Evolutionary conservation across 2,888 invertebrate genomes (phyloP).

Genomic region (Yponomeuta cagnagella): DNA sequence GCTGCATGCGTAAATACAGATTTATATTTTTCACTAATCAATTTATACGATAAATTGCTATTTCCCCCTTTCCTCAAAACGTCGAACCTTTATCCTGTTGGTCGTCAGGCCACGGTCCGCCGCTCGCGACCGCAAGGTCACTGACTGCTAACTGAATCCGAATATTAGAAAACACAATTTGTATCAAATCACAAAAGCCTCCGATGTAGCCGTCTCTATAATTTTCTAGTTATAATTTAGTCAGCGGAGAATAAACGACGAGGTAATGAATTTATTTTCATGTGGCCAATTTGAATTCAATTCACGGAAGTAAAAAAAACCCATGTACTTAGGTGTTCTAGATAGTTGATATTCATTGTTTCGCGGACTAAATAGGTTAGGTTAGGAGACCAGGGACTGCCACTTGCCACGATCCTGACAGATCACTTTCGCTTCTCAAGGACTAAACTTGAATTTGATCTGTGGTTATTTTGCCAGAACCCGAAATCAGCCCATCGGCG

Average conservation of each 20-base stretch:
- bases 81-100: neutral
- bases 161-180: conserved; percentile 11
- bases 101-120: conserved; percentile 11
- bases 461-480: no score
- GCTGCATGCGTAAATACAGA: no score
- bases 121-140: conserved; percentile 35
- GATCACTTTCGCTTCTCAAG: no score
- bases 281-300: neutral
- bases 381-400: no score
- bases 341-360: no score
- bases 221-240: conserved; percentile 8
- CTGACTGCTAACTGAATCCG: conserved; percentile 29
- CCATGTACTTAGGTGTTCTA: neutral
- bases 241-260: neutral
- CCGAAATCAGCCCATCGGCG: no score
- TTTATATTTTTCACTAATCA: neutral
- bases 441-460: no score
- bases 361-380: no score
- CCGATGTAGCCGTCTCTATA: conserved; percentile 6
- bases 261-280: conserved; percentile 6
- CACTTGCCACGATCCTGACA: no score
- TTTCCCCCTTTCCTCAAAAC: neutral
- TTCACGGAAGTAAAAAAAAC: neutral
- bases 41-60: neutral
- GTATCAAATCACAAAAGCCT: conserved; percentile 11